phyloP scores from a whole-genome alignment of 2,797 vertebrate species.

The Fringilla coelebs region DNA sequence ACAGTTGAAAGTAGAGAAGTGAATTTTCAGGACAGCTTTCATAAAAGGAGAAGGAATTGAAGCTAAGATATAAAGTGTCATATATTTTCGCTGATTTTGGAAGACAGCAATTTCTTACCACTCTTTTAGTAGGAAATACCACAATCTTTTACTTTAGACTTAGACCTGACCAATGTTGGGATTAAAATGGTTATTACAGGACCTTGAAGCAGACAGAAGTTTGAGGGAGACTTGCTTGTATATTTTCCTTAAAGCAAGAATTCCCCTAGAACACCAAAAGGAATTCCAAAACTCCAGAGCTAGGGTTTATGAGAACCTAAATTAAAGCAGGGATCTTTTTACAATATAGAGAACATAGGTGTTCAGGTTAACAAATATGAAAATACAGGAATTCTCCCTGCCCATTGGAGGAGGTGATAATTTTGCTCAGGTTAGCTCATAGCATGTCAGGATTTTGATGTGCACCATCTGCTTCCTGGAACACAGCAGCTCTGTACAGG shows the following conservation, averaged over 20 bases:
- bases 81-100: background rate
- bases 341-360: background rate
- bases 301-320: background rate
- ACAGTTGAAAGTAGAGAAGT: background rate
- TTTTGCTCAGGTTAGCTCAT: background rate
- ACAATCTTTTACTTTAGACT: background rate
- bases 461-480: background rate
- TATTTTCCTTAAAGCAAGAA: background rate
- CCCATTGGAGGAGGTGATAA: rapidly evolving
- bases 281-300: background rate
- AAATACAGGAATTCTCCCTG: background rate
- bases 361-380: background rate
- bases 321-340: background rate
- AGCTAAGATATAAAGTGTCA: background rate
- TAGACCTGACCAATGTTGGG: background rate
- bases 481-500: background rate
- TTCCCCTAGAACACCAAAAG: background rate
- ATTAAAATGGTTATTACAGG: background rate
- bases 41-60: background rate
- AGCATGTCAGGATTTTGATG: background rate
- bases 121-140: background rate
- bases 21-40: background rate
- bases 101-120: background rate
- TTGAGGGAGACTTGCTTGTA: background rate
- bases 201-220: background rate